Percentiles rank a stretch among this genome's conserved stretches.
phyloP scores from a whole-genome alignment of 1,140 invertebrate genomes.

The Drosophila parabipectinata region DNA sequence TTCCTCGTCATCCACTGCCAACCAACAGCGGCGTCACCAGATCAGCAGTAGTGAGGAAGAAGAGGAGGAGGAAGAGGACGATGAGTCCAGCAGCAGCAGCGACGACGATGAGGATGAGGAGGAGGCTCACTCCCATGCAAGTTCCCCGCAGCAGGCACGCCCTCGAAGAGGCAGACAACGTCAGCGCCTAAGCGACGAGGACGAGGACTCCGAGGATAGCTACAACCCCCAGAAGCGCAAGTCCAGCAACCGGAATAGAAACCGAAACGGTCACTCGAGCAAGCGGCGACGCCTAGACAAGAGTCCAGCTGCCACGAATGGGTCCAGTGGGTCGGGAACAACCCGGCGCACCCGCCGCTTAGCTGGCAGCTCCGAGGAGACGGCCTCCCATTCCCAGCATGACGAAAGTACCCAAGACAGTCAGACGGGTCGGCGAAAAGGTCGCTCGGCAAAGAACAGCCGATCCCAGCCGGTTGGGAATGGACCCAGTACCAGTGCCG shows the following conservation, averaged over 20 bases:
- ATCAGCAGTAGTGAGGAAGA: constrained; percentile 63
- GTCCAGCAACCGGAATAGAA: constrained; percentile 22
- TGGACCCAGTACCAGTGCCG: constrained; percentile 65
- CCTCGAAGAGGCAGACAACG: constrained; percentile 45
- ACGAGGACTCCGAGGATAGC: constrained; percentile 83
- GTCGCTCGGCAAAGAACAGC: constrained; percentile 36
- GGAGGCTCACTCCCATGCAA: constrained; percentile 54
- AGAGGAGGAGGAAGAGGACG: constrained; percentile 50
- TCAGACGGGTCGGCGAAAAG: constrained; percentile 58
- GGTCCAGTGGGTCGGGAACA: constrained; percentile 2
- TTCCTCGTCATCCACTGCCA: constrained; percentile 66
- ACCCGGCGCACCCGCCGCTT: constrained; percentile 55
- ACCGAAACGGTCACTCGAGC: constrained; percentile 35
- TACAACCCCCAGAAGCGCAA: constrained; percentile 78
- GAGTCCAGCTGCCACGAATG: constrained; percentile 4
- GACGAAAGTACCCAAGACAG: constrained; percentile 81
- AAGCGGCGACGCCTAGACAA: constrained; percentile 41
- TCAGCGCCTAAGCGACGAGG: constrained; percentile 48
- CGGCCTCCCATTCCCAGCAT: constrained; percentile 55
- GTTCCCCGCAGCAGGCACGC: constrained; percentile 50
- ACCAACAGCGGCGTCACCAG: constrained; percentile 53
- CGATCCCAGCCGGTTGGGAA: constrained; percentile 36
- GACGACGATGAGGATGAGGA: constrained; percentile 61
- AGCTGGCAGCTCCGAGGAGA: constrained; percentile 65
- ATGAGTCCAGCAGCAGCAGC: constrained; percentile 53